Percentiles rank a stretch among this genome's conserved stretches.
Conservation (phyloP, 2,888 invertebrate genomes). For the Epinotia ramella region DNA sequence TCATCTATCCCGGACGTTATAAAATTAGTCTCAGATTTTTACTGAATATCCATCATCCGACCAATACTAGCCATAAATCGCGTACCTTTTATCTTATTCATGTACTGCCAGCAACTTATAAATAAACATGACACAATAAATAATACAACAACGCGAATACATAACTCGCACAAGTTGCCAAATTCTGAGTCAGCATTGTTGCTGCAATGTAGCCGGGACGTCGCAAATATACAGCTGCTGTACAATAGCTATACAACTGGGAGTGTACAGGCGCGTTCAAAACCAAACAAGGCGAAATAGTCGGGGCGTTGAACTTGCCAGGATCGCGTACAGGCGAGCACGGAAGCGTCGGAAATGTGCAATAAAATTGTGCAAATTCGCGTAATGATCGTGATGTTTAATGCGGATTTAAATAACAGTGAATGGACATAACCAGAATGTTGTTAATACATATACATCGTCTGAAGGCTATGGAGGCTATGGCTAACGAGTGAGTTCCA, state of each 20-base stretch:
- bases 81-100: constrained; percentile 24
- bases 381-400: neutral
- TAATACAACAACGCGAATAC: constrained; percentile 28
- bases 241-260: neutral
- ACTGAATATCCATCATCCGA: neutral
- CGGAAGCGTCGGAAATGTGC: constrained; percentile 7
- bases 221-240: neutral
- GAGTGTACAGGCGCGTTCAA: constrained; percentile 27
- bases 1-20: neutral
- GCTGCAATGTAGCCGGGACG: constrained; percentile 12
- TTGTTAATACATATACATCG: too few species aligned
- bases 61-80: neutral
- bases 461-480: too few species aligned
- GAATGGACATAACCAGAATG: too few species aligned
- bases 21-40: neutral
- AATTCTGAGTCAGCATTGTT: constrained; percentile 38
- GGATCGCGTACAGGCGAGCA: constrained; percentile 53
- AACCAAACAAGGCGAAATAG: constrained; percentile 44
- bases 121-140: constrained; percentile 31
- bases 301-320: constrained; percentile 39
- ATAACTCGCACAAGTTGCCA: constrained; percentile 34
- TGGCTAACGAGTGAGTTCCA: too few species aligned
- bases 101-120: constrained; percentile 19
- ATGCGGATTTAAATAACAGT: too few species aligned
- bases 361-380: neutral